Evolutionary conservation across 53 echinoderm and acorn worm species (phyloP).

Genomic region (Hippasteria phrygiana): DNA sequence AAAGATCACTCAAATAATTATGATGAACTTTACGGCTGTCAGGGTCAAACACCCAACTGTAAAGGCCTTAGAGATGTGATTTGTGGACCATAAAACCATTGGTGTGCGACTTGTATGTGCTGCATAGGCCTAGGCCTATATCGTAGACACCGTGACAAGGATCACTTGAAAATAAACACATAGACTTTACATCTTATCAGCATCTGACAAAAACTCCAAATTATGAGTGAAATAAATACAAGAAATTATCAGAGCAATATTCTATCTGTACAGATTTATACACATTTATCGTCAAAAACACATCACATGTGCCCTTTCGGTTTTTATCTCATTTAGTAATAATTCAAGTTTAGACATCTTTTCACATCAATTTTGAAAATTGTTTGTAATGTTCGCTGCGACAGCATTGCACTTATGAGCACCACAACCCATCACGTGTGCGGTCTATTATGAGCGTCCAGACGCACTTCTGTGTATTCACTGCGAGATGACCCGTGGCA

Average conservation of each 20-base stretch:
- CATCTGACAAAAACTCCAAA: neutral
- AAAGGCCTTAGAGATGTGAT: no score
- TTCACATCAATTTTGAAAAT: neutral
- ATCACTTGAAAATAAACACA: neutral
- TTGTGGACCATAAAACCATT: no score
- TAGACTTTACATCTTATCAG: neutral
- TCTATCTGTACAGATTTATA: constrained; percentile 12
- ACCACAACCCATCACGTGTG: neutral
- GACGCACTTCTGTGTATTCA: neutral
- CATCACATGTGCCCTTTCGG: neutral
- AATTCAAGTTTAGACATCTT: neutral
- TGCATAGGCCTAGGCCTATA: no score
- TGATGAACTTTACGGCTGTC: no score
- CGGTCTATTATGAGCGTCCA: neutral
- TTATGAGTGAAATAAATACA: constrained; percentile 1
- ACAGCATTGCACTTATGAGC: constrained; percentile 36
- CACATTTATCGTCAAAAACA: neutral
- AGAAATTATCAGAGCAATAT: neutral
- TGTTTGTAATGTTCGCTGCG: neutral
- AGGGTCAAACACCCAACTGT: no score
- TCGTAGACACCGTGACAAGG: no score
- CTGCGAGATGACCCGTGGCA: no score
- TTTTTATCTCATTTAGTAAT: neutral
- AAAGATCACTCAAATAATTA: no score
- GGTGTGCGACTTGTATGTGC: no score